phyloP scores from a whole-genome alignment of 30 jellyfish, hydroid and myxozoan genomes.

The Chrysaora quinquecirrha region DNA sequence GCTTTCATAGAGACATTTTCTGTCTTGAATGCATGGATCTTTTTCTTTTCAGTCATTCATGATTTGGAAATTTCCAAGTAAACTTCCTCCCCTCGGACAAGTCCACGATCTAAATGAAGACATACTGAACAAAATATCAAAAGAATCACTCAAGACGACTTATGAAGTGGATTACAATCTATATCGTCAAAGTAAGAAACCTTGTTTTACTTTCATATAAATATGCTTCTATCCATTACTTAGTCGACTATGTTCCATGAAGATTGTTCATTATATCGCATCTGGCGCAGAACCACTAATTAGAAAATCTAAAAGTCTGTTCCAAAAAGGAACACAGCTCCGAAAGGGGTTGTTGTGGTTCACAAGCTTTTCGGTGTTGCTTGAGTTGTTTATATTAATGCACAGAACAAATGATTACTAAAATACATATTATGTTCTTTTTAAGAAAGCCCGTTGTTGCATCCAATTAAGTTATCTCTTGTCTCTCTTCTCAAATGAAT shows the following conservation, averaged over 20 bases:
- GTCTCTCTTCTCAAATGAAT: too few species aligned
- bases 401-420: too few species aligned
- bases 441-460: too few species aligned
- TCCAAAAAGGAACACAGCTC: background rate
- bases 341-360: too few species aligned
- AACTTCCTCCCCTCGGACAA: conserved; percentile 47
- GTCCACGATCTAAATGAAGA: conserved; percentile 37
- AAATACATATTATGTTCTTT: too few species aligned
- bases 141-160: conserved; percentile 50
- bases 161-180: conserved; percentile 60
- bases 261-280: too few species aligned
- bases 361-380: too few species aligned
- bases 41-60: conserved; percentile 46
- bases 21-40: too few species aligned
- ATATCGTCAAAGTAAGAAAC: conserved; percentile 37
- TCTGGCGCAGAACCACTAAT: background rate
- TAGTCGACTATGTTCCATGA: background rate
- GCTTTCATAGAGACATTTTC: too few species aligned
- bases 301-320: background rate
- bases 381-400: too few species aligned
- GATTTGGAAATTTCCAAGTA: conserved; percentile 76
- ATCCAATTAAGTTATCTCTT: too few species aligned
- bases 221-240: background rate
- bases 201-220: background rate
- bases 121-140: conserved; percentile 39